These are phyloP conservation scores for Campoletis sonorensis DNA, from an alignment of 1,140 invertebrate genomes.

Conservation along the genomic window DNA sequence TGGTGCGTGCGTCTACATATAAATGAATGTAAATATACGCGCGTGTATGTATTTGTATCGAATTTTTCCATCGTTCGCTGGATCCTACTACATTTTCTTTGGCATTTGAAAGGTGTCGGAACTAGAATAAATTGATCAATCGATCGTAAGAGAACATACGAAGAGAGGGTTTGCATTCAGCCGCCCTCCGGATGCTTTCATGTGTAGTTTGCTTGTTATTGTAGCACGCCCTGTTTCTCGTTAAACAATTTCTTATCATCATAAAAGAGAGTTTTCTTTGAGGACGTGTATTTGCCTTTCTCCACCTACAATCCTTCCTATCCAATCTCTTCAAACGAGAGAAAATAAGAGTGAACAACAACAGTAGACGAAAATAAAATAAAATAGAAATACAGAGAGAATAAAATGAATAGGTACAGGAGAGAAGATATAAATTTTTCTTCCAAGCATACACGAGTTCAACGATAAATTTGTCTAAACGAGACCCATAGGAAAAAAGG, in stretches of 20 bases:
- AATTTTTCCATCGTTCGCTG: not conserved
- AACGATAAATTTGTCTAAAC: not conserved
- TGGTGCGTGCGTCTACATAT: not conserved
- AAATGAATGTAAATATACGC: not conserved
- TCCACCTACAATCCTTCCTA: not conserved
- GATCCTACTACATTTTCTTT: not conserved
- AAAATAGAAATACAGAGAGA: not conserved
- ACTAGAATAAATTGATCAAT: conserved; percentile 30
- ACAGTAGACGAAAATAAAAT: not conserved
- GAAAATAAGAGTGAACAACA: not conserved
- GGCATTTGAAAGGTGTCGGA: not conserved
- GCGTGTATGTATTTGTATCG: not conserved
- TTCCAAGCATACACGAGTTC: not conserved
- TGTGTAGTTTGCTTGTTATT: not conserved
- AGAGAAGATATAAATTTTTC: too few species aligned
- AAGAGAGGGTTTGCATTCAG: not conserved
- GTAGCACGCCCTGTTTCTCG: not conserved
- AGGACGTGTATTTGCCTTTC: not conserved
- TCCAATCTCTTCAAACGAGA: not conserved
- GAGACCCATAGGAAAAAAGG: conserved; percentile 1
- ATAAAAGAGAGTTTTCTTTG: not conserved
- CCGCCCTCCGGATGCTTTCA: not conserved
- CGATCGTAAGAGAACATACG: not conserved
- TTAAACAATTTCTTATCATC: not conserved
- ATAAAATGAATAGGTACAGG: not conserved